Evolutionary conservation across 2,113 vertebrate species (phyloP).

Genomic region (Pavo muticus): DNA sequence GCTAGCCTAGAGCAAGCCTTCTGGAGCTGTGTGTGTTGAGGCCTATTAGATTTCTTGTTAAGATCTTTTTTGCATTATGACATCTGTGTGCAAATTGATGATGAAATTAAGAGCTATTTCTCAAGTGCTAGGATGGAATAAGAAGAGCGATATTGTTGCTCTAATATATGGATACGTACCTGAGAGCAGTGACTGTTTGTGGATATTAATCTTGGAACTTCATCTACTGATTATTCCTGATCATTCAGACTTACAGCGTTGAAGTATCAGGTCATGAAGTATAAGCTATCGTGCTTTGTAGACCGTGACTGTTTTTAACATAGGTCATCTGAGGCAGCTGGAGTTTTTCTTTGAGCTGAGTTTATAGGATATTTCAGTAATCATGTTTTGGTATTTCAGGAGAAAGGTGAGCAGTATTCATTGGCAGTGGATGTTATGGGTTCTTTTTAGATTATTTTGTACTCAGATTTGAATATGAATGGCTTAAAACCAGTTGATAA

Average conservation of each 20-base stretch:
- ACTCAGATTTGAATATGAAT: not conserved
- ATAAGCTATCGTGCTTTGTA: not conserved
- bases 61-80: not conserved
- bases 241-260: not conserved
- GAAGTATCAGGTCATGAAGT: slow-evolving; percentile 1
- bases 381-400: not conserved
- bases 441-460: not conserved
- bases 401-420: not conserved
- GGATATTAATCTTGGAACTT: not conserved
- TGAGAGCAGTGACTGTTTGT: not conserved
- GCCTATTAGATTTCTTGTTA: not conserved
- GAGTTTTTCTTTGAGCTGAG: not conserved
- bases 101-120: not conserved
- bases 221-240: not conserved
- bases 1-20: not conserved
- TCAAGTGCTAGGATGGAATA: not conserved
- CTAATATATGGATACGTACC: not conserved
- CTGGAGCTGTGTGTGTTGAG: not conserved
- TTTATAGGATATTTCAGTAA: not conserved
- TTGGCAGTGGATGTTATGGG: not conserved
- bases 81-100: not conserved
- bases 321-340: not conserved
- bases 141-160: not conserved
- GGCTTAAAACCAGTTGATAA: not conserved
- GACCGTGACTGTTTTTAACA: not conserved